Evolutionary conservation across 2,113 vertebrate genomes (phyloP), one percentile per base, ranked within the genome.

Genomic region (Chloebia gouldiae): DNA sequence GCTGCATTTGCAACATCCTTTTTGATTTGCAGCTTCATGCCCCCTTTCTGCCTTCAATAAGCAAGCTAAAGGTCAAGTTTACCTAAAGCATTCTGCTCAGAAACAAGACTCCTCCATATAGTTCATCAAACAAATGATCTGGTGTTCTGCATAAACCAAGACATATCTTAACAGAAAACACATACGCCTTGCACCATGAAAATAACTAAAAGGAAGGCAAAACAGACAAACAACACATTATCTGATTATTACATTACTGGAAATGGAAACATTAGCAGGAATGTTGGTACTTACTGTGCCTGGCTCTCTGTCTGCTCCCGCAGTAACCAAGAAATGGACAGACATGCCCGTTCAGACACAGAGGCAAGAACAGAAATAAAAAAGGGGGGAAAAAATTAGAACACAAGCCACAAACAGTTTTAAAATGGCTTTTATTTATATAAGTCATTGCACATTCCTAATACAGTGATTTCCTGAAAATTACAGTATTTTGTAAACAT

Each of bases 291-390:
- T 99, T 98, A 99, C 99, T 97, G 99, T 99, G 98, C 99, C 97
- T 4, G 99, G 98, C 88, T 99, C 99, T 98, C 99, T 98, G 92
- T 99, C 99, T 99, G 97, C 98, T 98, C 97, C 98, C 97, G 97
- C 95, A 97, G 98, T 97, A 98, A 98, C 96, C 98, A 98, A 98
- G 98, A 99, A 98, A 98, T 78, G 98, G 97, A 98, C 96, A 98
- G 98, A 99, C 97, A 98, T 98, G 98, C 98, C 98, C 97, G 97
- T 97, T 98, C 97, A 97, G 98, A 98, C 97, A 98, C 97, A 98
- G 98, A 98, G 97, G 97, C 97, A 98, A 98, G 97, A 98, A 98
- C 96, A 98, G 98, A 98, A 98, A 98, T 98, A 98, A 98, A 98
- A 98, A 98, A 98, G 97, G 97, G 97, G 97, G 97, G 97, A 91